Percentiles rank a stretch among this genome's conserved stretches.
phyloP scores from a whole-genome alignment of 2,888 invertebrate genomes.

The Tigriopus californicus region DNA sequence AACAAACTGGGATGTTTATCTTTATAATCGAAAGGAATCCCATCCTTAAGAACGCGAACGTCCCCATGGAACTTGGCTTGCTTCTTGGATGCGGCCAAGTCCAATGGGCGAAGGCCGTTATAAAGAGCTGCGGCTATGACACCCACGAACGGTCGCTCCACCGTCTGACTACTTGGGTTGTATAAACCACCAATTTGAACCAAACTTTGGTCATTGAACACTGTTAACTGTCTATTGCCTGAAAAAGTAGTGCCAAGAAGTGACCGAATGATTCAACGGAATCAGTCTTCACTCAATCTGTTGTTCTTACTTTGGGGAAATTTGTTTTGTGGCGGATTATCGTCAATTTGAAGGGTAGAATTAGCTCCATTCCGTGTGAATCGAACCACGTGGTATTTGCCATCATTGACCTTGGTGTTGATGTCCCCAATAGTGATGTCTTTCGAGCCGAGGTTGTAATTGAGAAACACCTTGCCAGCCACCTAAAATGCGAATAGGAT shows the following conservation, averaged over 20 bases:
- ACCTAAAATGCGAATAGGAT: background rate
- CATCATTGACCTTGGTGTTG: constrained; percentile 65
- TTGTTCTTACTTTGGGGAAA: constrained; percentile 1
- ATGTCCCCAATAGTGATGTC: constrained; percentile 12
- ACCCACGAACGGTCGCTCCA: constrained; percentile 6
- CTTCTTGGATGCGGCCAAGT: background rate
- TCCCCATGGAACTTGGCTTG: background rate
- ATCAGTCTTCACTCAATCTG: background rate
- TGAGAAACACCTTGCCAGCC: constrained; percentile 9
- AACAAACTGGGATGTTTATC: constrained; percentile 3
- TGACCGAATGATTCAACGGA: background rate
- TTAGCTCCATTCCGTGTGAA: constrained; percentile 75
- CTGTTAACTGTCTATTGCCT: constrained; percentile 7
- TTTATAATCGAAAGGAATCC: constrained; percentile 10
- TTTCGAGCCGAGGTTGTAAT: constrained; percentile 10
- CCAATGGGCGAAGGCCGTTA: constrained; percentile 11
- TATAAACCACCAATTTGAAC: constrained; percentile 1
- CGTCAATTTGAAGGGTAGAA: constrained; percentile 75
- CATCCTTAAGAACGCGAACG: background rate
- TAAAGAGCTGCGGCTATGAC: background rate
- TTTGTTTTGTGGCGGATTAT: constrained; percentile 61
- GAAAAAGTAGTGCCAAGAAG: background rate
- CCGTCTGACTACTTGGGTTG: background rate
- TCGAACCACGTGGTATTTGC: constrained; percentile 75
- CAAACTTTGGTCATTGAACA: constrained; percentile 8